Evolutionary conservation across 1,140 invertebrate genomes (phyloP).

Genomic region (Proales similis): DNA sequence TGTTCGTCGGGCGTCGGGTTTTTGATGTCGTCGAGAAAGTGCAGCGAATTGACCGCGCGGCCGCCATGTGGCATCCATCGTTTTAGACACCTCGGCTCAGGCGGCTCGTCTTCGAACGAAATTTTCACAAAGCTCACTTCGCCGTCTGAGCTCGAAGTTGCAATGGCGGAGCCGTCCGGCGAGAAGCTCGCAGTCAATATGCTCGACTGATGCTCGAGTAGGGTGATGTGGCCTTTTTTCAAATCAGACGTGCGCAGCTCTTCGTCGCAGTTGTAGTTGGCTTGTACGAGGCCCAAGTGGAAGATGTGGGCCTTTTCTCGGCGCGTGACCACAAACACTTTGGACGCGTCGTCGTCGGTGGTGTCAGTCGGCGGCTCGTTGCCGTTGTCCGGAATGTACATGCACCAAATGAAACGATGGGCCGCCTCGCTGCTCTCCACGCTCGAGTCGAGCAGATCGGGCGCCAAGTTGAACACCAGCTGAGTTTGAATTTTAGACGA

Average conservation of each 20-base stretch:
- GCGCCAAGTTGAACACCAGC: slow-evolving; percentile 3
- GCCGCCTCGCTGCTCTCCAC: not conserved
- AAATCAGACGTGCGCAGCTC: not conserved
- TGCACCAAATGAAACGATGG: slow-evolving; percentile 78
- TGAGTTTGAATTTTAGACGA: slow-evolving; percentile 34
- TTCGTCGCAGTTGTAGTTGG: slow-evolving; percentile 3
- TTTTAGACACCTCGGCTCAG: slow-evolving; percentile 65
- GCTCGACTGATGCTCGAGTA: slow-evolving; percentile 51
- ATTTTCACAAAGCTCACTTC: slow-evolving; percentile 83
- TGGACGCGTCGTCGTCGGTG: slow-evolving; percentile 56
- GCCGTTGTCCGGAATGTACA: slow-evolving; percentile 67
- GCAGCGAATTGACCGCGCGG: slow-evolving; percentile 71
- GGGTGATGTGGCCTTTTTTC: not conserved
- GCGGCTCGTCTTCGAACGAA: slow-evolving; percentile 52
- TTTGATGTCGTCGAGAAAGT: slow-evolving; percentile 84
- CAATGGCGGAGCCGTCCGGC: slow-evolving; percentile 82
- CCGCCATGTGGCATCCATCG: slow-evolving; percentile 82
- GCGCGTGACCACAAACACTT: not conserved
- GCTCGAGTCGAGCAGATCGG: not conserved
- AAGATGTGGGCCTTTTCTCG: slow-evolving; percentile 6
- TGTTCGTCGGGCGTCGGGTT: slow-evolving; percentile 67
- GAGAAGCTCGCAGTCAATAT: slow-evolving; percentile 80
- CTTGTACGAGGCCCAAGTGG: not conserved
- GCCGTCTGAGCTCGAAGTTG: slow-evolving; percentile 76
- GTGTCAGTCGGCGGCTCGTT: slow-evolving; percentile 42